These are phyloP conservation scores for Varecia variegata DNA, from an alignment of 2,797 vertebrate genomes.

Conservation along the genomic window DNA sequence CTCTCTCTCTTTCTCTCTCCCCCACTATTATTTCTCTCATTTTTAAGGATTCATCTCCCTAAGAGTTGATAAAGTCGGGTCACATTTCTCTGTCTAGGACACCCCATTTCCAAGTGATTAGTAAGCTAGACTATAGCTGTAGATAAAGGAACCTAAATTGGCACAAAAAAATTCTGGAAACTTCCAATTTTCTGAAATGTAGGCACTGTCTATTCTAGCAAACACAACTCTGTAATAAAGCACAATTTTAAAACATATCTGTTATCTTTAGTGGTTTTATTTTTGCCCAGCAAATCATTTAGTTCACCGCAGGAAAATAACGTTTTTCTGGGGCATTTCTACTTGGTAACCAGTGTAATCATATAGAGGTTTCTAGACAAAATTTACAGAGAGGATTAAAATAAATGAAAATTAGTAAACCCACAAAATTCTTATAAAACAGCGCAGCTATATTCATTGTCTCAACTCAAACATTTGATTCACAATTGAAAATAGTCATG, in stretches of 20 bases:
- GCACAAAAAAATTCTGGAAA: neutral
- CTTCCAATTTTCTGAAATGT: neutral
- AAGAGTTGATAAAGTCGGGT: neutral
- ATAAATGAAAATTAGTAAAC: neutral
- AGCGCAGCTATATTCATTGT: neutral
- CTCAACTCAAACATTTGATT: neutral
- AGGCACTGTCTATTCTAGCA: neutral
- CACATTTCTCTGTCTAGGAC: neutral
- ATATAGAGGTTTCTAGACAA: neutral
- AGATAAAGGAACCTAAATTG: conserved; percentile 1
- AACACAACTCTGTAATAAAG: neutral
- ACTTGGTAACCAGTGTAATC: neutral
- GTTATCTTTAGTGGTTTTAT: neutral
- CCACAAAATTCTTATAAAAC: neutral
- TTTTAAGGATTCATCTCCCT: neutral
- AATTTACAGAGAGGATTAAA: neutral
- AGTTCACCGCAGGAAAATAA: neutral
- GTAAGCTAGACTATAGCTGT: neutral
- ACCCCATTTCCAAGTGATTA: neutral
- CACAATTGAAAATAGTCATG: neutral
- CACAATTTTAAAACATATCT: neutral
- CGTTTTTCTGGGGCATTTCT: neutral
- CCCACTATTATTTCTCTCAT: neutral
- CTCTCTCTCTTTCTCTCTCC: neutral
- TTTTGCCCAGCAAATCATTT: neutral